A percentile compares a stretch with the other conserved stretches of the same genome.
Evolutionary conservation across 2,113 vertebrate species (phyloP).

Genomic region (Sphyrna mokarran): DNA sequence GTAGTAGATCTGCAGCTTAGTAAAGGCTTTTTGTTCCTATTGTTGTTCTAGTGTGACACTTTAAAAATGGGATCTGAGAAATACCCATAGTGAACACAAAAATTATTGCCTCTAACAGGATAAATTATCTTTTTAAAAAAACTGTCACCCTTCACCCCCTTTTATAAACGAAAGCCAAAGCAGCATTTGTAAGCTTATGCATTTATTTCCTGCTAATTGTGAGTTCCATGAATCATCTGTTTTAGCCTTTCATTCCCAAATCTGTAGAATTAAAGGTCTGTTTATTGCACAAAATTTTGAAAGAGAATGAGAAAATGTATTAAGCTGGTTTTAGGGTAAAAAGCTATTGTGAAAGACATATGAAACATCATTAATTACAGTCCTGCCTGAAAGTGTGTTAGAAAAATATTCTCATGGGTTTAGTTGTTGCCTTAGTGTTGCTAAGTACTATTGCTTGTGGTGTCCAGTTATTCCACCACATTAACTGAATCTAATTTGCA

Average conservation of each 20-base stretch:
- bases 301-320: not conserved
- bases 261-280: not conserved
- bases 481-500: not conserved
- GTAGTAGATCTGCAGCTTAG: not conserved
- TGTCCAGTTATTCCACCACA: not conserved
- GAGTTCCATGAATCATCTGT: not conserved
- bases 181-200: not conserved
- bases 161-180: not conserved
- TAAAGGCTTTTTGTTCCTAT: not conserved
- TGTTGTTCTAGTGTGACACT: not conserved
- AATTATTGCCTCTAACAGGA: not conserved
- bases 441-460: not conserved
- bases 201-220: not conserved
- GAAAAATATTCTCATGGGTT: not conserved
- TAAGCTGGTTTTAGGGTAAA: not conserved
- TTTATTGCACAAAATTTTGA: not conserved
- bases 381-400: not conserved
- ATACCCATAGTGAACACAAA: not conserved
- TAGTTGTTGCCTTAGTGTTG: not conserved
- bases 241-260: not conserved
- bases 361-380: not conserved
- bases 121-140: not conserved
- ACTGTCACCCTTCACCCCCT: not conserved
- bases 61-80: not conserved
- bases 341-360: not conserved